Evolutionary conservation across 2,888 invertebrate genomes (phyloP).

Genomic region (Calameuta idolon): DNA sequence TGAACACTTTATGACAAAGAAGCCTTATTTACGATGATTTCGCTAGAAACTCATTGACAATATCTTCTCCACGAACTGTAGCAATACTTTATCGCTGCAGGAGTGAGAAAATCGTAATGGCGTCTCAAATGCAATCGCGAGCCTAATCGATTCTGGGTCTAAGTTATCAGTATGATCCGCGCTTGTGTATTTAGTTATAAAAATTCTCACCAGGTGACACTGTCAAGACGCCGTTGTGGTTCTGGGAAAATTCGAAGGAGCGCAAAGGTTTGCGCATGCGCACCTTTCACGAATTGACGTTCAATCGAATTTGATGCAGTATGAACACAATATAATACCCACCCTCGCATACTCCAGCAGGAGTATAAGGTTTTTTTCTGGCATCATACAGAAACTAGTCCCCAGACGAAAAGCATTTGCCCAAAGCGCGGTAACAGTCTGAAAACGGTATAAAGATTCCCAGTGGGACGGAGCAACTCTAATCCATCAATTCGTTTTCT

Average conservation of each 20-base stretch:
- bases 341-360: neutral
- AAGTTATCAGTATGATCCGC: no score
- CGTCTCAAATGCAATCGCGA: no score
- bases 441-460: neutral
- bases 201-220: neutral
- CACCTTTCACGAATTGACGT: slow-evolving; percentile 30
- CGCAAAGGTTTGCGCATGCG: slow-evolving; percentile 22
- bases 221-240: neutral
- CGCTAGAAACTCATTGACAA: neutral
- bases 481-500: neutral
- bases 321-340: slow-evolving; percentile 31
- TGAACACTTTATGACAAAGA: neutral
- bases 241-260: neutral
- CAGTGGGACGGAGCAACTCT: neutral
- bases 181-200: neutral
- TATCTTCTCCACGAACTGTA: neutral
- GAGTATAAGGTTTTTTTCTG: neutral
- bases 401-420: neutral
- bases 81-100: neutral
- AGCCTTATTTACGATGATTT: neutral
- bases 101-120: neutral
- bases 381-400: neutral
- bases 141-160: no score
- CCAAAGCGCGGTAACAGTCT: neutral
- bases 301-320: slow-evolving; percentile 47